A percentile compares a stretch with the other conserved stretches of the same genome.
phyloP scores from a whole-genome alignment of 1,140 invertebrate genomes.

The Sycobia sp. region DNA sequence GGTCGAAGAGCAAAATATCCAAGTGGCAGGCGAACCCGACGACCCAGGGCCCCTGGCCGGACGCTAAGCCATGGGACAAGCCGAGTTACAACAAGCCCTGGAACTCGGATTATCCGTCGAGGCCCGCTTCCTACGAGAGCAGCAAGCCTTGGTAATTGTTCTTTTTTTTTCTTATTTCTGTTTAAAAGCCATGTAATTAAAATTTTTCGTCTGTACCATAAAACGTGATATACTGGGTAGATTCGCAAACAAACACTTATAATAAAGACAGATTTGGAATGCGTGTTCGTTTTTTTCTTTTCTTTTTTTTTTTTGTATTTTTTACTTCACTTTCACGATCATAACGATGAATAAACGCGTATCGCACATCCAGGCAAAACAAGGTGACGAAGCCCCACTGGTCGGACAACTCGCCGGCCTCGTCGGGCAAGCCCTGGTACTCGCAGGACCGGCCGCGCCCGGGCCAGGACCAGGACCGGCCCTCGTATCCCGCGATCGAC shows the following conservation, averaged over 20 bases:
- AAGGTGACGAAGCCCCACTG: slow-evolving; percentile 50
- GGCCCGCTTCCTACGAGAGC: slow-evolving; percentile 43
- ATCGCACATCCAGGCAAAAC: slow-evolving; percentile 45
- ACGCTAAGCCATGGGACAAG: slow-evolving; percentile 54
- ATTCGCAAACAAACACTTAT: not conserved
- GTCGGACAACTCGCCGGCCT: slow-evolving; percentile 36
- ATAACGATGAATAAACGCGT: no score
- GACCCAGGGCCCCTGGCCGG: slow-evolving; percentile 55
- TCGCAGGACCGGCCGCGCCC: slow-evolving; percentile 30
- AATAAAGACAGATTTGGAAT: no score
- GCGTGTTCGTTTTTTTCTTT: no score
- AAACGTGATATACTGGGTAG: not conserved
- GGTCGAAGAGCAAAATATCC: slow-evolving; percentile 79
- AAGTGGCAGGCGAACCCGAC: slow-evolving; percentile 75
- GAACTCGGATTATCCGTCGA: slow-evolving; percentile 44
- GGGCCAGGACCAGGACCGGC: slow-evolving; percentile 9
- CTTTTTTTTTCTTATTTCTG: no score
- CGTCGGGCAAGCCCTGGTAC: slow-evolving; percentile 51
- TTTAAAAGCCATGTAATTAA: no score
- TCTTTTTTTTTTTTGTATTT: no score
- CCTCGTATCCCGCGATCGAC: slow-evolving; percentile 34
- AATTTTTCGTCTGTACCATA: not conserved
- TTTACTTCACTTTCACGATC: no score
- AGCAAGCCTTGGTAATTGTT: slow-evolving; percentile 46
- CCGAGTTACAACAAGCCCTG: slow-evolving; percentile 44